phyloP scores from a whole-genome alignment of 2,797 vertebrate genomes.

The Leucoraja ocellata region DNA sequence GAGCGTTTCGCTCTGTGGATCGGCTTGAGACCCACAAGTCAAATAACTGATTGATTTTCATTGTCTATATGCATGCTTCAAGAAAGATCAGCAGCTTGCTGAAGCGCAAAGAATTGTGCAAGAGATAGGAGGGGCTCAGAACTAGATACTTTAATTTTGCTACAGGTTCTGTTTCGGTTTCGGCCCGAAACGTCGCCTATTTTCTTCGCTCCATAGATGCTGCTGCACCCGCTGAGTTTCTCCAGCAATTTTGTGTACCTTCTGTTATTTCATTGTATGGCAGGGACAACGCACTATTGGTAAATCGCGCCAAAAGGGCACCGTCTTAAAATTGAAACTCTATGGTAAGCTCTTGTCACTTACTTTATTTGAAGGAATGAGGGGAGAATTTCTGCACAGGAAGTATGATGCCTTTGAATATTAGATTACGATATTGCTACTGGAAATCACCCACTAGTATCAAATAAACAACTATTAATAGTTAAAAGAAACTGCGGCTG shows the following conservation, averaged over 20 bases:
- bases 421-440: neutral
- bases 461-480: neutral
- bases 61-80: neutral
- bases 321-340: neutral
- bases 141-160: neutral
- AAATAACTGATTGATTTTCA: neutral
- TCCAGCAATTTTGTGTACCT: neutral
- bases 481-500: neutral
- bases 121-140: neutral
- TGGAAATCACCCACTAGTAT: neutral
- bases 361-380: neutral
- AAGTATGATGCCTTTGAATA: neutral
- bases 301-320: neutral
- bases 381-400: neutral
- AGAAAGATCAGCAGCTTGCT: neutral
- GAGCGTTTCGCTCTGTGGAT: neutral
- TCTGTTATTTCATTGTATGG: neutral
- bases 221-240: too few species aligned
- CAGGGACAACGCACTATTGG: neutral
- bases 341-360: neutral
- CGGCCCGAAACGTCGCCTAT: too few species aligned
- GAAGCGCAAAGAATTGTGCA: neutral
- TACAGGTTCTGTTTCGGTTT: neutral
- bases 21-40: neutral
- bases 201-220: too few species aligned